Base-by-base conservation (phyloP, 2,113 vertebrate species). In the Sinocyclocheilus anshuiensis region DNA sequence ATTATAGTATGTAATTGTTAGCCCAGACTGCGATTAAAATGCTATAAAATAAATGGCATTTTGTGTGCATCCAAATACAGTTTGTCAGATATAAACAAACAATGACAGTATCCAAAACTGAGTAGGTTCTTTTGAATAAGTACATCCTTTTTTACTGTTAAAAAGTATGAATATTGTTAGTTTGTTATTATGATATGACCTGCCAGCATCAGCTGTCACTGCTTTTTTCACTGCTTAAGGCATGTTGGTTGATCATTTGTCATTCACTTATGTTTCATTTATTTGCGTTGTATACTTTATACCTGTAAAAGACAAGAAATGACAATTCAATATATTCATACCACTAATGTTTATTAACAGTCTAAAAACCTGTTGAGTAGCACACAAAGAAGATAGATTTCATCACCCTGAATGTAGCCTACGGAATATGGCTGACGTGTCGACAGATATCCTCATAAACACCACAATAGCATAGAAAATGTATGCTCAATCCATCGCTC, bases 381-480 rank as follows among this genome's bases (percentile, higher is more conserved):
- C 71, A 77, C 59, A 63, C 59, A 81, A 86, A 81, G 63, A 79
- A 77, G 39, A 81, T 69, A 82, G 84, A 86, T 84, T 65, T 90
- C 81, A 78, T 78, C 78, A 84, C 72, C 39, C 48, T 67, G 53
- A 81, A 24, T 57, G 48, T 74, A 61, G 39, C 53, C 65, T 61
- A 84, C 74, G 86, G 45, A 86, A 87, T n/a, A 80, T 33, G 59
- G 18, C 75, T 87, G 81, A 79, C 15, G 67, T 72, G 82, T 72
- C 84, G 87, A 84, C 76, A 69, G 89, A 65, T 84, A 88, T 81
- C 76, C 86, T 83, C 86, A 89, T 88, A 88, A 89, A 89, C 36
- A 24, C 77, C 86, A 86, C n/a, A 75, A 85, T 78, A 74, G 80
- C 48, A 77, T 69, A 69, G 78, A 87, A 48, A 84, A 86, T 83